Evolutionary conservation across 1,140 invertebrate genomes (phyloP).

Genomic region (Cephus cinctus): DNA sequence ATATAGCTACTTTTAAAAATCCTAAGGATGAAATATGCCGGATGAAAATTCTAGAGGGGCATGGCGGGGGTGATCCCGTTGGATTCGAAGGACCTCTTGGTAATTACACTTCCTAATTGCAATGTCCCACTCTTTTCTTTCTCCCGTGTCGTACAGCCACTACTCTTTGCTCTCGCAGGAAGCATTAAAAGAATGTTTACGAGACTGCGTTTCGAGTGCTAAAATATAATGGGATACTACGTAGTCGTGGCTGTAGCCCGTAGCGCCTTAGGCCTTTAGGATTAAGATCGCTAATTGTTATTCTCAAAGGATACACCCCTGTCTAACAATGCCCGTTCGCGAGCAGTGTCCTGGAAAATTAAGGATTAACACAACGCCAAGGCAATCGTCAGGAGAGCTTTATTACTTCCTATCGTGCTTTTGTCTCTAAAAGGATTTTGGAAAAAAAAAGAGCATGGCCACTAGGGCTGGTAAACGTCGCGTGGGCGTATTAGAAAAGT

Average conservation of each 20-base stretch:
- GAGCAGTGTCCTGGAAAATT: conserved; percentile 37
- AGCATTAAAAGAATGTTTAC: conserved; percentile 38
- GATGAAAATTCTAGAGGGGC: no score
- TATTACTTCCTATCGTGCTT: no score
- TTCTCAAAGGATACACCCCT: conserved; percentile 28
- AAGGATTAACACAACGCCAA: conserved; percentile 39
- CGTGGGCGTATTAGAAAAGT: no score
- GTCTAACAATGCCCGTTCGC: conserved; percentile 4
- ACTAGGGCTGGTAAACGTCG: no score
- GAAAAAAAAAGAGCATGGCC: no score
- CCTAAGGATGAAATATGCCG: conserved; percentile 44
- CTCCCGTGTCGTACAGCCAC: conserved; percentile 8
- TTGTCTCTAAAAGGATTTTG: no score
- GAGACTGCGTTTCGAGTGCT: conserved; percentile 27
- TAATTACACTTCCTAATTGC: conserved; percentile 47
- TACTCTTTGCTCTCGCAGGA: conserved; percentile 1
- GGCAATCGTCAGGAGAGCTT: no score
- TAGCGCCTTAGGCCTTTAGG: conserved; percentile 23
- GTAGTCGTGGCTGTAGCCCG: no score
- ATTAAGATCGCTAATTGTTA: conserved; percentile 51
- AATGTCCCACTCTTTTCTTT: conserved; percentile 13
- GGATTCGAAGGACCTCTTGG: conserved; percentile 18
- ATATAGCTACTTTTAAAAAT: no score
- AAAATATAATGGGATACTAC: conserved; percentile 32
- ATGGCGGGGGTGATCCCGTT: conserved; percentile 16